Conservation (phyloP, 2,113 vertebrate genomes). For the Pterophyllum scalare region DNA sequence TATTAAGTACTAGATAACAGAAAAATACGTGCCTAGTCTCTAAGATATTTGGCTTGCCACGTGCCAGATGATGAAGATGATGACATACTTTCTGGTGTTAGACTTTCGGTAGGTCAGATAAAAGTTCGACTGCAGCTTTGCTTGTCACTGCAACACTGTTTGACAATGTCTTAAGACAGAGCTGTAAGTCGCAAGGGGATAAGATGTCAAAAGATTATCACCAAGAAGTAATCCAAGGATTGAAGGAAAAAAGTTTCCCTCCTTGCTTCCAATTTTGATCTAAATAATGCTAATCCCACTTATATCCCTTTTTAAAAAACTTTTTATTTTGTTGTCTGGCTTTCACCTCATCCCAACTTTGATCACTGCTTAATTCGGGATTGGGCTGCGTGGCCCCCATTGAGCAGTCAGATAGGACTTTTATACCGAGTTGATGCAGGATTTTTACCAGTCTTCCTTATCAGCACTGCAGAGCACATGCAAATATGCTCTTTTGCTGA, state of each 20-base stretch:
- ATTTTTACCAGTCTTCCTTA: slow-evolving; percentile 48
- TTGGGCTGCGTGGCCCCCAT: slow-evolving; percentile 29
- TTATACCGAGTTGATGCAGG: slow-evolving; percentile 43
- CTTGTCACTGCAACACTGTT: slow-evolving; percentile 19
- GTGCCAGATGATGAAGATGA: slow-evolving; percentile 32
- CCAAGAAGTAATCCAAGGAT: slow-evolving; percentile 64
- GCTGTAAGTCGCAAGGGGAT: slow-evolving; percentile 56
- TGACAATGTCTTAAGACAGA: slow-evolving; percentile 59
- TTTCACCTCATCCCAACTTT: slow-evolving; percentile 61
- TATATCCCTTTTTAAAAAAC: slow-evolving; percentile 23
- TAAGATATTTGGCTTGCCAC: slow-evolving; percentile 5
- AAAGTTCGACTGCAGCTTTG: slow-evolving; percentile 43
- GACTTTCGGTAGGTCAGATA: slow-evolving; percentile 45
- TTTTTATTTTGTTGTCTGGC: slow-evolving; percentile 41
- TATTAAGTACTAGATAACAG: slow-evolving; percentile 22
- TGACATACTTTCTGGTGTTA: slow-evolving; percentile 31
- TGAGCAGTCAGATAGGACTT: slow-evolving; percentile 49
- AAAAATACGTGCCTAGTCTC: slow-evolving; percentile 1
- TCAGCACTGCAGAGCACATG: not conserved
- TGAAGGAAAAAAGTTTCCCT: slow-evolving; percentile 55
- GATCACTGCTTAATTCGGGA: slow-evolving; percentile 55
- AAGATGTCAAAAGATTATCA: slow-evolving; percentile 69
- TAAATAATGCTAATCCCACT: slow-evolving; percentile 71
- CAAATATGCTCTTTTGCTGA: slow-evolving; percentile 21
- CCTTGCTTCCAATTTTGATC: slow-evolving; percentile 59